Evolutionary conservation across 37 sponge, comb jelly and placozoan species (phyloP).

Genomic region (Amphimedon queenslandica): DNA sequence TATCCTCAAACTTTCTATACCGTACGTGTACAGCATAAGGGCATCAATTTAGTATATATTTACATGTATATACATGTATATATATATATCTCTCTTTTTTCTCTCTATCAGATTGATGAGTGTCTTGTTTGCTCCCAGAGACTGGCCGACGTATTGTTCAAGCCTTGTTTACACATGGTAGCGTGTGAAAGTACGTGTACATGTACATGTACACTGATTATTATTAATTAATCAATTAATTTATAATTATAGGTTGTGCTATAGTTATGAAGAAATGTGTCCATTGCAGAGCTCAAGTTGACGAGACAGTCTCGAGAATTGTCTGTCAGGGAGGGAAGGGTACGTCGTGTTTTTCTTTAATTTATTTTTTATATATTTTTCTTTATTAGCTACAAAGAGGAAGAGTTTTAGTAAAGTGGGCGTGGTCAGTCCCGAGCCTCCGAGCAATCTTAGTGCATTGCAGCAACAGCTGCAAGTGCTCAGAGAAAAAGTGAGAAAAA

Average conservation of each 20-base stretch:
- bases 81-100: not conserved
- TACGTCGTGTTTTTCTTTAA: constrained; percentile 9
- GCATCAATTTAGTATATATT: no score
- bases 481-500: constrained; percentile 67
- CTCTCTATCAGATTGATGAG: constrained; percentile 71
- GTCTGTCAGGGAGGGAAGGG: constrained; percentile 60
- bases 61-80: not conserved
- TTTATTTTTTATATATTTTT: not conserved
- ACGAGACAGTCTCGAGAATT: constrained; percentile 27
- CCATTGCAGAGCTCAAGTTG: constrained; percentile 41
- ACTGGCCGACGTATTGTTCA: constrained; percentile 66
- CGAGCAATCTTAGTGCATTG: constrained; percentile 19
- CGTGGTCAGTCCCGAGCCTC: not conserved
- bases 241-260: constrained; percentile 43
- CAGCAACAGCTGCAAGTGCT: constrained; percentile 75
- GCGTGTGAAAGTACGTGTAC: constrained; percentile 76
- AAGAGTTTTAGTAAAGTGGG: constrained; percentile 16
- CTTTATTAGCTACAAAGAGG: constrained; percentile 25
- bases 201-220: not conserved
- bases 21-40: no score
- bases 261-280: constrained; percentile 77
- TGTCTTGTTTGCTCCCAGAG: constrained; percentile 87
- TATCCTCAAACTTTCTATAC: no score
- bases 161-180: constrained; percentile 90
- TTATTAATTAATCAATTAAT: not conserved